Evolutionary conservation across 2,888 invertebrate species (phyloP).

Genomic region (Acleris laterana): DNA sequence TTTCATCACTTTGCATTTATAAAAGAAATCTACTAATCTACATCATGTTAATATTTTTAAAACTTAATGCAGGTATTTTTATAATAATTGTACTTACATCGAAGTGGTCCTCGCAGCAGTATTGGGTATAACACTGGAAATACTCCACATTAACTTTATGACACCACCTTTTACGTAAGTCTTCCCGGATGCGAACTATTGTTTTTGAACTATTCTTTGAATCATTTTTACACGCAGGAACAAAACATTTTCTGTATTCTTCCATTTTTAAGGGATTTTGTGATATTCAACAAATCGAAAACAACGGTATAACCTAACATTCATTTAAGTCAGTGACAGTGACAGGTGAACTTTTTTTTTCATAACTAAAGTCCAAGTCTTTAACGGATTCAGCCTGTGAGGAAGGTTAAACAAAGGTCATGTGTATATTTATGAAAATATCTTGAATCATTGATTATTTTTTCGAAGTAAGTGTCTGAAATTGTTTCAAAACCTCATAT

Average conservation of each 20-base stretch:
- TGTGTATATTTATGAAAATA: not conserved
- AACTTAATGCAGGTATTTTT: not conserved
- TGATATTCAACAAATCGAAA: not conserved
- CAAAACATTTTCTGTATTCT: slow-evolving; percentile 1
- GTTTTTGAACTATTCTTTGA: not conserved
- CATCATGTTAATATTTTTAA: not conserved
- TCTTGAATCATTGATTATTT: not conserved
- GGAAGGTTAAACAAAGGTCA: not conserved
- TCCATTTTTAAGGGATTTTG: not conserved
- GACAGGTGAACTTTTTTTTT: not conserved
- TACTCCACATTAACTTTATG: not conserved
- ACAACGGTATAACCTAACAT: not conserved
- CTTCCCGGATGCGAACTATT: not conserved
- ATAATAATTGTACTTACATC: not conserved
- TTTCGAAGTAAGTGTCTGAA: not conserved
- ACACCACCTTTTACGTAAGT: not conserved
- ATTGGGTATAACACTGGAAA: not conserved
- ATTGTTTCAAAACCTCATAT: not conserved
- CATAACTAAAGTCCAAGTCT: no score
- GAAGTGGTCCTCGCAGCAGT: slow-evolving; percentile 2
- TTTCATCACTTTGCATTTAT: not conserved
- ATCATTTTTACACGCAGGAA: not conserved
- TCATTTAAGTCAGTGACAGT: not conserved
- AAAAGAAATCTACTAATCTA: not conserved
- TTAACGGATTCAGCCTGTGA: not conserved